Percentiles rank a stretch among this genome's conserved stretches.
These are phyloP conservation scores for Phragmatobia fuliginosa DNA, from an alignment of 2,888 invertebrate genomes.

Conservation along the genomic window DNA sequence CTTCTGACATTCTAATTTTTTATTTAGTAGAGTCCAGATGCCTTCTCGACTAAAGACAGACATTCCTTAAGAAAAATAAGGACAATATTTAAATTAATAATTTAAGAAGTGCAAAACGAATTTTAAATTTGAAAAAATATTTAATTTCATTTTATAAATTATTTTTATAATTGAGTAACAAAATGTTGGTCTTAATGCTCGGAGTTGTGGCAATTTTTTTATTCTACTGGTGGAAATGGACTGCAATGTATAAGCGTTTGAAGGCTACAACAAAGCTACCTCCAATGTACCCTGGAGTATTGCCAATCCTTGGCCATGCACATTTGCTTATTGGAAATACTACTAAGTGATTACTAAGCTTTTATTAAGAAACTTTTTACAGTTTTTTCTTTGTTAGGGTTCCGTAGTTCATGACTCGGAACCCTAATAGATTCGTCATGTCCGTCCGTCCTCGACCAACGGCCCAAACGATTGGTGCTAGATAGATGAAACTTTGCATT, in stretches of 20 bases:
- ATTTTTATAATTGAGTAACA: constrained; percentile 9
- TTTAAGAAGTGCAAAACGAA: background rate
- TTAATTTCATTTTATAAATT: background rate
- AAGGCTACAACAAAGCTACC: constrained; percentile 35
- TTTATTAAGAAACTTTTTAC: background rate
- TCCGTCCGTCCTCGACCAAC: too few relatives aligned
- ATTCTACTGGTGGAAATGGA: constrained; percentile 39
- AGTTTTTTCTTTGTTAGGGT: background rate
- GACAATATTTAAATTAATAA: background rate
- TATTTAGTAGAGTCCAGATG: constrained; percentile 3
- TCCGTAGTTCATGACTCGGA: too few relatives aligned
- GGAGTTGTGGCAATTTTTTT: constrained; percentile 32
- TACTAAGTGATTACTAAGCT: constrained; percentile 37
- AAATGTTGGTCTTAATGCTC: constrained; percentile 37
- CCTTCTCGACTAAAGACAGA: background rate
- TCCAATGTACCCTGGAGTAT: constrained; percentile 48
- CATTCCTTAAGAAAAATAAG: background rate
- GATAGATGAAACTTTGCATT: too few relatives aligned
- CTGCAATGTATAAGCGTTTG: constrained; percentile 23
- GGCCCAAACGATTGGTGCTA: too few relatives aligned
- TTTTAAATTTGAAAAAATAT: background rate
- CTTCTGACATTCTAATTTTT: constrained; percentile 4
- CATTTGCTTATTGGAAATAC: constrained; percentile 54
- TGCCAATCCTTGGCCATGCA: constrained; percentile 59
- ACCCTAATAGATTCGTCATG: too few relatives aligned